Evolutionary conservation across 1,140 invertebrate species (phyloP).

Genomic region (Danaus plexippus): DNA sequence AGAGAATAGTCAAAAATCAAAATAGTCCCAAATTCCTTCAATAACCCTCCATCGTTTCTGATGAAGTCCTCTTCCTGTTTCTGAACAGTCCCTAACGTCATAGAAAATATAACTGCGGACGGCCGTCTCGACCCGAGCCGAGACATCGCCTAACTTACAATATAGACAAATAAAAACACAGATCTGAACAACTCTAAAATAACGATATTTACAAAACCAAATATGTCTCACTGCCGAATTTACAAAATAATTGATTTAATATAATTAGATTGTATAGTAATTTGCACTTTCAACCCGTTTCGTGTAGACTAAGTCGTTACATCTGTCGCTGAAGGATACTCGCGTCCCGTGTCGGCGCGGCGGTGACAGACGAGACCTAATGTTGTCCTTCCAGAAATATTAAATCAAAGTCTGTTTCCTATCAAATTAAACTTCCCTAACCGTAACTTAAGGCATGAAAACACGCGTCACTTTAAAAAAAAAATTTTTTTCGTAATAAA

Average conservation of each 20-base stretch:
- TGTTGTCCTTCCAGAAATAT: not conserved
- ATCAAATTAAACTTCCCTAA: too few species aligned
- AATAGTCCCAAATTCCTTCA: too few species aligned
- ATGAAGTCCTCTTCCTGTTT: conserved; percentile 9
- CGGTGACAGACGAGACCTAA: too few species aligned
- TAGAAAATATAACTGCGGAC: conserved; percentile 22
- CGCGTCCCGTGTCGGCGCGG: too few species aligned
- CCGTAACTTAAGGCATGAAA: too few species aligned
- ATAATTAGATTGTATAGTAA: conserved; percentile 5
- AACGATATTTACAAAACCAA: conserved; percentile 19
- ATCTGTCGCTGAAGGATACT: too few species aligned
- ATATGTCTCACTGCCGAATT: not conserved
- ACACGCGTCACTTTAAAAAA: too few species aligned
- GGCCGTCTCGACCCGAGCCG: conserved; percentile 9
- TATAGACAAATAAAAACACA: conserved; percentile 14
- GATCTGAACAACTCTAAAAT: conserved; percentile 18
- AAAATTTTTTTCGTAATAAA: too few species aligned
- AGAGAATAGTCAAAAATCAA: not conserved
- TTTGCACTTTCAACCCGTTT: too few species aligned
- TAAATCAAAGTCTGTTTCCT: not conserved
- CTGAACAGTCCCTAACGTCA: conserved; percentile 28
- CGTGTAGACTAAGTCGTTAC: too few species aligned
- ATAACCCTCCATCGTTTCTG: not conserved
- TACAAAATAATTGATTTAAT: conserved; percentile 11
- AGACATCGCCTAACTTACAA: conserved; percentile 2